Percentiles rank a stretch among this genome's conserved stretches.
Conservation (phyloP, 92 coral and sea anemone species). For the Paramuricea clavata region DNA sequence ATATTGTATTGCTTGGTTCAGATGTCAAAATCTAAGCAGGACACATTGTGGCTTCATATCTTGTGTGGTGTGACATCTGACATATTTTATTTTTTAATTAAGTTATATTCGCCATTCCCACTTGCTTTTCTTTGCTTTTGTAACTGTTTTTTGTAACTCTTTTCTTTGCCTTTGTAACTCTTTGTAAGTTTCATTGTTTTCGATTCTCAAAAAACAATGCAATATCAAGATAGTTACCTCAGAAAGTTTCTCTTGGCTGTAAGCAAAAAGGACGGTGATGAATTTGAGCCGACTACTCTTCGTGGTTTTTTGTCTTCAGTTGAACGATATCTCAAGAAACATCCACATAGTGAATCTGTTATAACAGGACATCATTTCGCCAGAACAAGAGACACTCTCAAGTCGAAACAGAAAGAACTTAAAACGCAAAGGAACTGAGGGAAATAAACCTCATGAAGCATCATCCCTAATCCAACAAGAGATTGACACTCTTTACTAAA, state of each 20-base stretch:
- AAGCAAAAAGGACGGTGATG: slow-evolving; percentile 53
- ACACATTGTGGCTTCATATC: too few species aligned
- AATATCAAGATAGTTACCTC: too few species aligned
- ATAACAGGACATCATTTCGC: slow-evolving; percentile 64
- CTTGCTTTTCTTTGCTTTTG: too few species aligned
- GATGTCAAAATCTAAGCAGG: too few species aligned
- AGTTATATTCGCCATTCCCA: too few species aligned
- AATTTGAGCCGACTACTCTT: slow-evolving; percentile 53
- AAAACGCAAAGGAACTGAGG: slow-evolving; percentile 59
- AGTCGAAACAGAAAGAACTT: slow-evolving; percentile 38
- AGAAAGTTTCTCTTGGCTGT: slow-evolving; percentile 23
- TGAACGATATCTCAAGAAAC: slow-evolving; percentile 49
- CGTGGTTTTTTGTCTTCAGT: slow-evolving; percentile 58
- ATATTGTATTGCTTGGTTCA: too few species aligned
- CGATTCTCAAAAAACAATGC: too few species aligned
- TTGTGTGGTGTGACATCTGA: too few species aligned
- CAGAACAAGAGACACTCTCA: slow-evolving; percentile 53
- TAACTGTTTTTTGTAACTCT: too few species aligned
- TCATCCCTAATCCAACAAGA: slow-evolving; percentile 27
- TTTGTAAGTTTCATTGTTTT: too few species aligned
- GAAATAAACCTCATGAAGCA: slow-evolving; percentile 31
- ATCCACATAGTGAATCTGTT: slow-evolving; percentile 61
- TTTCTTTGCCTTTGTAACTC: too few species aligned
- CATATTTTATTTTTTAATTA: too few species aligned
- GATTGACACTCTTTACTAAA: slow-evolving; percentile 42